phyloP scores from a whole-genome alignment of 2,888 invertebrate genomes.

The Andrena praecox region DNA sequence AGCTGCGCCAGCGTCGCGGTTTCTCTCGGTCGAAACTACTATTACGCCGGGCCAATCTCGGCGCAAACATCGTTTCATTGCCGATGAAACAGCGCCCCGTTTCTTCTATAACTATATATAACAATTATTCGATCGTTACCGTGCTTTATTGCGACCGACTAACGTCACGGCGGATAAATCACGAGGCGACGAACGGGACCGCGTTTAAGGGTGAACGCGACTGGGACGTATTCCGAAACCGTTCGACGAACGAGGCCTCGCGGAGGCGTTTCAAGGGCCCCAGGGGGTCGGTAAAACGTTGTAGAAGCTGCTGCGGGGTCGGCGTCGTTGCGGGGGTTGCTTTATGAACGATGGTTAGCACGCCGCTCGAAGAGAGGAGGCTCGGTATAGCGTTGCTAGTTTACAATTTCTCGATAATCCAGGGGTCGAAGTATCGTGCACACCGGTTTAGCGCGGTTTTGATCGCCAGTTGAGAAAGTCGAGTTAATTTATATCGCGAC shows the following conservation, averaged over 20 bases:
- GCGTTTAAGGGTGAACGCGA: background rate
- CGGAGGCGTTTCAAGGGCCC: conserved; percentile 1
- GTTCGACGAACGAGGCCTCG: background rate
- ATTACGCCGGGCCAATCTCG: conserved; percentile 68
- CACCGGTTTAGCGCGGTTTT: too few relatives aligned
- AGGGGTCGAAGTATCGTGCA: too few relatives aligned
- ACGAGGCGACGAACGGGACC: conserved; percentile 20
- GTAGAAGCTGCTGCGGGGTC: background rate
- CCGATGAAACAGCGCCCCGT: conserved; percentile 50
- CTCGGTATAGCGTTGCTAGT: too few relatives aligned
- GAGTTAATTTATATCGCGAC: too few relatives aligned
- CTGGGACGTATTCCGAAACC: conserved; percentile 1
- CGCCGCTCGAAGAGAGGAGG: background rate
- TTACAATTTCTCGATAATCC: too few relatives aligned
- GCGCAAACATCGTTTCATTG: conserved; percentile 64
- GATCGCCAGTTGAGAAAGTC: too few relatives aligned
- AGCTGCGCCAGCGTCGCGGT: conserved; percentile 74
- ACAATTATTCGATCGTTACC: conserved; percentile 58
- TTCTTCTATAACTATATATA: conserved; percentile 55
- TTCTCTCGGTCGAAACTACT: conserved; percentile 46
- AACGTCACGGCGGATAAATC: conserved; percentile 44
- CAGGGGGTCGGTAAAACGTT: background rate
- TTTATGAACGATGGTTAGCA: background rate
- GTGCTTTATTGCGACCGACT: conserved; percentile 39
- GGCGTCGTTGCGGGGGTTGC: background rate